Evolutionary conservation across 2,888 invertebrate species (phyloP).

Genomic region (Orthosia gracilis): DNA sequence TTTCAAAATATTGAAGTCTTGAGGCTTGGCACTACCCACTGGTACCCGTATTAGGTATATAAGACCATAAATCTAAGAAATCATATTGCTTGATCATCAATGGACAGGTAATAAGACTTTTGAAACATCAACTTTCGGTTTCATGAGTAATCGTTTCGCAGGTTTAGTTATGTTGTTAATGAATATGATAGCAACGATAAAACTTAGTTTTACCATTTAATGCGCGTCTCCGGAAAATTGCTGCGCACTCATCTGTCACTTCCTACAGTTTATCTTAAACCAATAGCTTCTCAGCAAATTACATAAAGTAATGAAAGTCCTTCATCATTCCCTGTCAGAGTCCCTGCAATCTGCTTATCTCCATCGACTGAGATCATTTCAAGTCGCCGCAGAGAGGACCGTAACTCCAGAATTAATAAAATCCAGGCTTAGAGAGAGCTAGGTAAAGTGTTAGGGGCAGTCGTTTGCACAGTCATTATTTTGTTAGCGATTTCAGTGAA

Average conservation of each 20-base stretch:
- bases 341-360: constrained; percentile 73
- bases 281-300: constrained; percentile 61
- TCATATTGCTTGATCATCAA: constrained; percentile 41
- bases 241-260: constrained; percentile 33
- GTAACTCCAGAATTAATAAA: constrained; percentile 87
- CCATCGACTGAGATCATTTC: constrained; percentile 77
- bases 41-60: constrained; percentile 48
- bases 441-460: constrained; percentile 83
- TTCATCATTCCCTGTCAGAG: constrained; percentile 70
- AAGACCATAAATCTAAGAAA: constrained; percentile 58
- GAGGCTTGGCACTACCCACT: constrained; percentile 50
- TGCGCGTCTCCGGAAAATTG: constrained; percentile 15
- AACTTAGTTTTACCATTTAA: constrained; percentile 19
- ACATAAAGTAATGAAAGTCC: constrained; percentile 54
- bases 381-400: constrained; percentile 80
- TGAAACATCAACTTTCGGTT: constrained; percentile 17
- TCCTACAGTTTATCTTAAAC: constrained; percentile 48
- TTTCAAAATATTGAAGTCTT: constrained; percentile 62
- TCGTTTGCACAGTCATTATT: constrained; percentile 82
- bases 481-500: constrained; percentile 86
- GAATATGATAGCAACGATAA: constrained; percentile 6
- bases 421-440: constrained; percentile 80
- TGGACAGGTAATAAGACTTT: constrained; percentile 17
- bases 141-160: constrained; percentile 17
- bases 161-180: neutral